Percentiles rank a stretch among this genome's conserved stretches.
phyloP scores from a whole-genome alignment of 2,113 vertebrate genomes.

The Ariopsis seemanni region DNA sequence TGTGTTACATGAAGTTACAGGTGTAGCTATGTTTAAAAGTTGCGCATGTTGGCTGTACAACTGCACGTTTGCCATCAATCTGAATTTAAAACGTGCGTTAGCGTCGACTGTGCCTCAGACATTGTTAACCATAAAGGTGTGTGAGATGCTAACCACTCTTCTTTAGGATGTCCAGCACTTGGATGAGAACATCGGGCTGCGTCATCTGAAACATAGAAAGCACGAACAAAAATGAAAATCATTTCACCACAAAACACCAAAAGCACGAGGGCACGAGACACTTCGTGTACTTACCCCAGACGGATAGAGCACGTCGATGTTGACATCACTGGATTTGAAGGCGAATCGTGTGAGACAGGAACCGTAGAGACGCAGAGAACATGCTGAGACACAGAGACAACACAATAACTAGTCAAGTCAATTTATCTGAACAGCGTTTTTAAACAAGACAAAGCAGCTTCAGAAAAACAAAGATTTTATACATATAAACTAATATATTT shows the following conservation, averaged over 20 bases:
- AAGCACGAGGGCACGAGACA: not conserved
- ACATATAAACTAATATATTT: too few relatives aligned
- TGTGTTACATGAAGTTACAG: too few relatives aligned
- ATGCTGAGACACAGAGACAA: slow-evolving; percentile 74
- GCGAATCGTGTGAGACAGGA: slow-evolving; percentile 93
- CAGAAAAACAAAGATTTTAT: too few relatives aligned
- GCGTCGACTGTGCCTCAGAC: not conserved
- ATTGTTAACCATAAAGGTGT: not conserved
- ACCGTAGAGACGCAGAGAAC: slow-evolving; percentile 90
- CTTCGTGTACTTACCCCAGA: slow-evolving; percentile 76
- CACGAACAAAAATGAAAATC: not conserved
- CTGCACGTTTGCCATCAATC: not conserved
- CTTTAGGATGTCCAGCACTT: slow-evolving; percentile 94
- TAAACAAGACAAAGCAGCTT: too few relatives aligned
- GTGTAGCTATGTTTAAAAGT: too few relatives aligned
- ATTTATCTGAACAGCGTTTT: too few relatives aligned
- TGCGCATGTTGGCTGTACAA: not conserved
- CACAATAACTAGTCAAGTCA: not conserved
- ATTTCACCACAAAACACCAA: not conserved
- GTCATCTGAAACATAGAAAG: slow-evolving; percentile 80
- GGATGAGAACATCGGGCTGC: slow-evolving; percentile 94
- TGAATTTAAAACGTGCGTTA: not conserved
- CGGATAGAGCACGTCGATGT: slow-evolving; percentile 92
- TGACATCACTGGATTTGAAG: slow-evolving; percentile 94
- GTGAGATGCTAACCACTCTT: slow-evolving; percentile 78